Evolutionary conservation across 2,113 vertebrate genomes (phyloP), one percentile per base, ranked within the genome.

Genomic region (Zeus faber): DNA sequence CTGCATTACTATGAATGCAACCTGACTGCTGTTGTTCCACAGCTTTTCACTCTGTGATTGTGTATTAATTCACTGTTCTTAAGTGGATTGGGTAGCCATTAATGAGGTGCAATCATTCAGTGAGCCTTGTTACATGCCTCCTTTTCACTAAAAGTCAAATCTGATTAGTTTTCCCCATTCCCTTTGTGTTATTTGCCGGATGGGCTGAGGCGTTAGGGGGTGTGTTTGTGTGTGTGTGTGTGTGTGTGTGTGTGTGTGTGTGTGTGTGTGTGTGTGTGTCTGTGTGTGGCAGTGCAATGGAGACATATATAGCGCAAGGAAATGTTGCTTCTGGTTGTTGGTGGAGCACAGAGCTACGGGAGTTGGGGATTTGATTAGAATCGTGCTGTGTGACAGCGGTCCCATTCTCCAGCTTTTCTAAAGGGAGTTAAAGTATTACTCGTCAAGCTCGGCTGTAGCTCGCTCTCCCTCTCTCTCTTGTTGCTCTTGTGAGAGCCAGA

Each of bases 1-100:
- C 26, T 7, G 49, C 70, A 49, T 73, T 48, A 51, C 47, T 57
- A 50, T 71, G 70, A 81, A 76, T 61, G 70, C 62, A 77, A 73
- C 60, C 63, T 62, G 63, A 45, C n/a, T n/a, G n/a, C n/a, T n/a
- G n/a, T n/a, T n/a, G 63, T 52, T 69, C 69, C 59, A 14, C 17
- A 56, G 39, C 58, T 48, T 20, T 69, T 70, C 61, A n/a, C 50
- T 37, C 53, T 33, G n/a, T 56, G 26, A 59, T 55, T 37, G 54
- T 58, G 54, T 61, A 60, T 73, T 73, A 65, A 69, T 58, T 66
- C 37, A 60, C 26, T 24, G 13, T 16, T 63, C 43, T 25, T 54
- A 55, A 68, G 60, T 49, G 57, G 43, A 68, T 65, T 45, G 31
- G 41, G 43, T 50, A 13, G 20, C 35, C 21, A 22, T 60, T 60